Conservation (phyloP, 2,888 invertebrate species). For the Drosophila flavopinicola region DNA sequence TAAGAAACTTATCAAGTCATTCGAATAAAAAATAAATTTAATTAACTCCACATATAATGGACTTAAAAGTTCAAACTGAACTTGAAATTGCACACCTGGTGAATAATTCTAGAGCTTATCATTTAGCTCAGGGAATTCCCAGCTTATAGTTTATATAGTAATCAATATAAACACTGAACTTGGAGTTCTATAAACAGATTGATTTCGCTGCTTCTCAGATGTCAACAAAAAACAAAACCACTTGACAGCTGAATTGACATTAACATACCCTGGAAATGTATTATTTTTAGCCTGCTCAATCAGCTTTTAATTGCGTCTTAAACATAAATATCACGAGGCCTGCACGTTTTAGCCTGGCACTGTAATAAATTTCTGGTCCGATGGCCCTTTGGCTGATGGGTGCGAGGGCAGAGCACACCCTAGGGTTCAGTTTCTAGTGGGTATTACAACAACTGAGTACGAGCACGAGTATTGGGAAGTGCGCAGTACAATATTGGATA, state of each 20-base stretch:
- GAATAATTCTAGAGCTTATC: not conserved
- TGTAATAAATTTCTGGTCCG: constrained; percentile 23
- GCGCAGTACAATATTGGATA: constrained; percentile 66
- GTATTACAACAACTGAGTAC: constrained; percentile 14
- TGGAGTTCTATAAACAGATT: constrained; percentile 4
- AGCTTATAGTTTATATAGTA: not conserved
- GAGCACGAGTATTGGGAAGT: constrained; percentile 59
- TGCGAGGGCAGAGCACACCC: constrained; percentile 47
- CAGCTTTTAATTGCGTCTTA: constrained; percentile 41
- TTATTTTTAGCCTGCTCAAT: constrained; percentile 11
- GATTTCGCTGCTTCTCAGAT: constrained; percentile 8
- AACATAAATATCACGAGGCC: constrained; percentile 3
- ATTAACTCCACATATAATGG: not conserved
- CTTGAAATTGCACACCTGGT: not conserved
- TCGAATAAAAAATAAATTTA: no score
- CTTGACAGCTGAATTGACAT: constrained; percentile 16
- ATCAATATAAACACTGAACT: not conserved
- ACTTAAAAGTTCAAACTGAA: not conserved
- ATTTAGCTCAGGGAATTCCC: not conserved
- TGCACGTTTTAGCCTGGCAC: constrained; percentile 18
- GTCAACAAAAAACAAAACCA: constrained; percentile 11
- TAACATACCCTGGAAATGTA: constrained; percentile 4
- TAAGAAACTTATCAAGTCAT: no score
- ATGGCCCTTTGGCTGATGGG: constrained; percentile 40
- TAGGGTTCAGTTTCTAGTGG: constrained; percentile 28